phyloP scores from a whole-genome alignment of 1,140 invertebrate genomes.

The Panulirus ornatus region DNA sequence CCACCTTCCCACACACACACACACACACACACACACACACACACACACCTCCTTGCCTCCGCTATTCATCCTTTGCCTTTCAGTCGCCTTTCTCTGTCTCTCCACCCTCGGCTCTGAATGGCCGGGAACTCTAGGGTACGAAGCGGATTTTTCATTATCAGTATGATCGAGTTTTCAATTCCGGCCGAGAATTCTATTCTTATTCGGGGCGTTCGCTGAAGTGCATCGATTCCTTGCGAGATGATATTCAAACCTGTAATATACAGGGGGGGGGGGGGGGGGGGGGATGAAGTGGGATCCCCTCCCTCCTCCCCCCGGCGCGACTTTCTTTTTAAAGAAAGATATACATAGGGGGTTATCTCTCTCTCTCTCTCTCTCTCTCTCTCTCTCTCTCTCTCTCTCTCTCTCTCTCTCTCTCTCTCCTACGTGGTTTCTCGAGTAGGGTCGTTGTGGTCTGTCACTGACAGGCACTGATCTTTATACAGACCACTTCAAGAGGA shows the following conservation, averaged over 20 bases:
- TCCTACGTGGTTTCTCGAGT: background rate
- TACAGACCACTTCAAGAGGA: background rate
- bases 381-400: too few species aligned
- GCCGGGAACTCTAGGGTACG: background rate
- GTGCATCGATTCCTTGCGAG: background rate
- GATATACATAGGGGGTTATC: too few species aligned
- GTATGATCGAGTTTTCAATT: background rate
- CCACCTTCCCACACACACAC: too few species aligned
- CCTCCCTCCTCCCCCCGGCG: too few species aligned
- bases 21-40: too few species aligned
- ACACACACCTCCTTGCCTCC: slow-evolving; percentile 13
- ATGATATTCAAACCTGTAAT: background rate
- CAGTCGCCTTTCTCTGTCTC: background rate
- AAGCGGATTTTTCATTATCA: background rate
- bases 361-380: too few species aligned
- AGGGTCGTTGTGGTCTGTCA: background rate
- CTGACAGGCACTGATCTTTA: background rate
- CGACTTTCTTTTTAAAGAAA: too few species aligned
- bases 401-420: too few species aligned
- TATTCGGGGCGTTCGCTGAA: background rate
- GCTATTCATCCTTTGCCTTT: background rate
- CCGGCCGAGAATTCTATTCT: background rate
- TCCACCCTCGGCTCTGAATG: background rate
- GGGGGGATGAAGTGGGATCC: too few species aligned
- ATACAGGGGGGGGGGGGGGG: background rate